These are phyloP conservation scores for Thunnus albacares DNA, from an alignment of 2,797 vertebrate genomes.

Conservation along the genomic window DNA sequence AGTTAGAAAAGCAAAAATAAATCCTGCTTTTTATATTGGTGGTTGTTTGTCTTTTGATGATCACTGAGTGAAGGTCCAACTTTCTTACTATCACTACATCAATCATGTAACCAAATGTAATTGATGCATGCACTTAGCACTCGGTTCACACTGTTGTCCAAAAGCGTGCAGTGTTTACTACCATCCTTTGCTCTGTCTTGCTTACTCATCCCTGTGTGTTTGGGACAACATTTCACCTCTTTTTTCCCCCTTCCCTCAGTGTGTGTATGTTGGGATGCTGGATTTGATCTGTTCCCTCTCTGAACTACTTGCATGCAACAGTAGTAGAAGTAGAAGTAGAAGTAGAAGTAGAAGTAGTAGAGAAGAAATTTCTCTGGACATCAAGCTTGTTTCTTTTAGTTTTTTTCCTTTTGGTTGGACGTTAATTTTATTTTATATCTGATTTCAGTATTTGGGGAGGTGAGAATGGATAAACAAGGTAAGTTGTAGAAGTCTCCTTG, in stretches of 20 bases:
- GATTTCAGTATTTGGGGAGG: constrained; percentile 88
- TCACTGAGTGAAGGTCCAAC: constrained; percentile 12
- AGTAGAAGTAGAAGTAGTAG: constrained; percentile 53
- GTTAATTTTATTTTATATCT: constrained; percentile 87
- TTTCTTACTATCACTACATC: constrained; percentile 5
- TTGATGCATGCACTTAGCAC: constrained; percentile 63
- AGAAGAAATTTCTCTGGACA: constrained; percentile 32
- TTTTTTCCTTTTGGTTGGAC: constrained; percentile 65
- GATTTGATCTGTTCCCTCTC: constrained; percentile 75
- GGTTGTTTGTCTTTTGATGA: constrained; percentile 11
- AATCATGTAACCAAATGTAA: constrained; percentile 12
- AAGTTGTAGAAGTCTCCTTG: constrained; percentile 82
- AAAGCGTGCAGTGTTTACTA: constrained; percentile 8
- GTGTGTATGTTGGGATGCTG: constrained; percentile 84
- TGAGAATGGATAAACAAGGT: constrained; percentile 86
- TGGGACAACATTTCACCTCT: constrained; percentile 62
- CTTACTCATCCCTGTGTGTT: constrained; percentile 67
- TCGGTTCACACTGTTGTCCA: constrained; percentile 21
- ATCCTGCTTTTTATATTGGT: not conserved
- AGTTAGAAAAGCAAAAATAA: not conserved
- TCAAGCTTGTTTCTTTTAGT: constrained; percentile 46
- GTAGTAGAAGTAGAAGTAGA: constrained; percentile 52
- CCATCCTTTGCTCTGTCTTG: constrained; percentile 39
- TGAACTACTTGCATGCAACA: constrained; percentile 72
- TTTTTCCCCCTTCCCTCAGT: constrained; percentile 29